Percentiles rank a stretch among this genome's conserved stretches.
phyloP scores from a whole-genome alignment of 1,140 invertebrate genomes.

The Drosophila aff. region DNA sequence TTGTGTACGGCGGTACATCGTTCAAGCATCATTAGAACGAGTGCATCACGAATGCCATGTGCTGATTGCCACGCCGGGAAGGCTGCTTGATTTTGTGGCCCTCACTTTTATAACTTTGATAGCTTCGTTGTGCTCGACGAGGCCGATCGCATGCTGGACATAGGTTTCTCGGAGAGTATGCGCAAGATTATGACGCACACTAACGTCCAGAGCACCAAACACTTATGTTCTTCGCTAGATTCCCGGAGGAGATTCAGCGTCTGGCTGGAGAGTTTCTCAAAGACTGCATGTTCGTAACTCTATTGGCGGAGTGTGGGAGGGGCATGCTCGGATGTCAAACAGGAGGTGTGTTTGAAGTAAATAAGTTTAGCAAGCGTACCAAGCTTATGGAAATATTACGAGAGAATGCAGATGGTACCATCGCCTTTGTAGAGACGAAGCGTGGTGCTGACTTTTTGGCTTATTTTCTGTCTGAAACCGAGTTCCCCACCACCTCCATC shows the following conservation, averaged over 20 bases:
- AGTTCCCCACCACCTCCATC: constrained; percentile 93
- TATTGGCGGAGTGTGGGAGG: constrained; percentile 95
- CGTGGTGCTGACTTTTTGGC: constrained; percentile 95
- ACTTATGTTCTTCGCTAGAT: constrained; percentile 97
- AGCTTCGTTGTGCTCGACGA: constrained; percentile 96
- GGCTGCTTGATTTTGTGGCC: constrained; percentile 94
- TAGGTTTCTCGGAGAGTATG: constrained; percentile 93
- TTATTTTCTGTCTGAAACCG: constrained; percentile 88
- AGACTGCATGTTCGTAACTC: constrained; percentile 94
- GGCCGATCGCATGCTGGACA: constrained; percentile 98
- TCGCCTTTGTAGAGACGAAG: constrained; percentile 97
- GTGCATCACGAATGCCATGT: constrained; percentile 92
- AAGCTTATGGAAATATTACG: constrained; percentile 86
- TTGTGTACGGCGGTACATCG: constrained; percentile 95
- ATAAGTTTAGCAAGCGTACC: constrained; percentile 90
- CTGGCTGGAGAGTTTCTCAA: constrained; percentile 91
- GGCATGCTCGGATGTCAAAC: constrained; percentile 95
- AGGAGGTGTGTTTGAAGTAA: constrained; percentile 93
- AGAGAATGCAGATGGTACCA: constrained; percentile 86
- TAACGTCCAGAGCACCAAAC: constrained; percentile 90
- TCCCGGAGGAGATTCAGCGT: constrained; percentile 92
- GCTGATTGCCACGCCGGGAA: constrained; percentile 96
- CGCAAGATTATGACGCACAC: constrained; percentile 91
- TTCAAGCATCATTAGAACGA: constrained; percentile 91
- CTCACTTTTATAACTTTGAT: constrained; percentile 90